These are phyloP conservation scores for Tetropium fuscum DNA, from an alignment of 2,888 invertebrate genomes.

Conservation along the genomic window DNA sequence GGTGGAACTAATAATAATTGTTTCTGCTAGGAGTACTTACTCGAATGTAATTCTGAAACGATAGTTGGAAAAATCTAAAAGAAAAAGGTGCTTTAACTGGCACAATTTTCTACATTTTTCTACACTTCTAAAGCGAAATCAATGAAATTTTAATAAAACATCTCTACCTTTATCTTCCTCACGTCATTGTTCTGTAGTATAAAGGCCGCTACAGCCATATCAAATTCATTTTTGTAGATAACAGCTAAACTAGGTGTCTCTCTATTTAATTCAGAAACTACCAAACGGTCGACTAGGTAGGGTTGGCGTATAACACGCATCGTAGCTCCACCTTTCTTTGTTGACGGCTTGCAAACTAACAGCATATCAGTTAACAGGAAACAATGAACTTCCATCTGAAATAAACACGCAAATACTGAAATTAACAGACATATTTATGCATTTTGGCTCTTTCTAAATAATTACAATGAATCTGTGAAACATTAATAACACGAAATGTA, in stretches of 20 bases:
- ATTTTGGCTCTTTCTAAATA: no score
- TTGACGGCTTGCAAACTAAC: conserved; percentile 86
- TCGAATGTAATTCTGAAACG: no score
- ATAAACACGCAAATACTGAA: conserved; percentile 26
- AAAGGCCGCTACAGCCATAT: conserved; percentile 81
- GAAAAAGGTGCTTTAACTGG: no score
- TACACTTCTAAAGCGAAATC: no score
- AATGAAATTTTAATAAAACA: no score
- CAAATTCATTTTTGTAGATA: conserved; percentile 86
- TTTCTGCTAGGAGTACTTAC: no score
- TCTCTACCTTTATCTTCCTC: conserved; percentile 74
- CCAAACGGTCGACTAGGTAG: conserved; percentile 80
- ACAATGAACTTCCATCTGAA: conserved; percentile 88
- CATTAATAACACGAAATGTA: no score
- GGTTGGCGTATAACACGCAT: conserved; percentile 84
- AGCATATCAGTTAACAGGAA: conserved; percentile 94
- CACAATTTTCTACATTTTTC: no score
- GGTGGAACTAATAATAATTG: no score
- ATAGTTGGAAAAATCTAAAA: no score
- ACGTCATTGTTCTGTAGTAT: conserved; percentile 79
- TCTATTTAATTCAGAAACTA: conserved; percentile 73
- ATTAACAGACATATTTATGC: background rate
- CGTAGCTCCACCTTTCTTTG: conserved; percentile 71
- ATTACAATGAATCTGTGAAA: no score
- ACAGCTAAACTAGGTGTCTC: conserved; percentile 77